Conservation (phyloP, 2,113 vertebrate species). For the Mesembrinibis cayennensis region DNA sequence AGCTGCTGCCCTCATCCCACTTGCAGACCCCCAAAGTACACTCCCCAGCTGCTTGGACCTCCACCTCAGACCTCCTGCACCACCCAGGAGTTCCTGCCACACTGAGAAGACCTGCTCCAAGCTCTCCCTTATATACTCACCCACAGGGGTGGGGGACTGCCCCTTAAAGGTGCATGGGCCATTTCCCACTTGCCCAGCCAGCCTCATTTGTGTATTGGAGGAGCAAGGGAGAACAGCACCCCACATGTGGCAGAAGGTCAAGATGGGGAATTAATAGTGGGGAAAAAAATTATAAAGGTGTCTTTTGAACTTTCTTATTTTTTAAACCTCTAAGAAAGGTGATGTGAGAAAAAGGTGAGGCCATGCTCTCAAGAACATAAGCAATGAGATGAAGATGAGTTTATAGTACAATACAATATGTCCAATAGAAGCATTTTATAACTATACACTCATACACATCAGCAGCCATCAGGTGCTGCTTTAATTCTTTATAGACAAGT, state of each 20-base stretch:
- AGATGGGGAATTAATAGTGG: not conserved
- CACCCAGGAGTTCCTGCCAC: not conserved
- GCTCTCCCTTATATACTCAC: no score
- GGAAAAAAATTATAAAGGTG: not conserved
- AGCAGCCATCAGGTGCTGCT: not conserved
- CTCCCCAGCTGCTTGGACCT: not conserved
- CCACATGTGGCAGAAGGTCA: not conserved
- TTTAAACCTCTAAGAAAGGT: not conserved
- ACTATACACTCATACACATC: not conserved
- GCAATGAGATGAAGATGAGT: not conserved
- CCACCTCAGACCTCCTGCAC: not conserved
- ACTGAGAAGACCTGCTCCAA: not conserved
- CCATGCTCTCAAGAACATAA: not conserved
- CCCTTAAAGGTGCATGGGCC: not conserved
- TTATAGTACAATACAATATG: not conserved
- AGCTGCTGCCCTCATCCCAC: not conserved
- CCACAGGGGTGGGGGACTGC: rapidly evolving
- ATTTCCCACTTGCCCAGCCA: not conserved
- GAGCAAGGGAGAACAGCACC: rapidly evolving
- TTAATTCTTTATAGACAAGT: not conserved
- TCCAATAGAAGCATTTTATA: not conserved
- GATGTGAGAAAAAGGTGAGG: not conserved
- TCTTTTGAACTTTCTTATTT: not conserved
- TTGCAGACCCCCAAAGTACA: not conserved
- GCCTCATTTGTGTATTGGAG: not conserved